Conservation (phyloP, 2,797 vertebrate genomes). For the Fistularia tabacaria region DNA sequence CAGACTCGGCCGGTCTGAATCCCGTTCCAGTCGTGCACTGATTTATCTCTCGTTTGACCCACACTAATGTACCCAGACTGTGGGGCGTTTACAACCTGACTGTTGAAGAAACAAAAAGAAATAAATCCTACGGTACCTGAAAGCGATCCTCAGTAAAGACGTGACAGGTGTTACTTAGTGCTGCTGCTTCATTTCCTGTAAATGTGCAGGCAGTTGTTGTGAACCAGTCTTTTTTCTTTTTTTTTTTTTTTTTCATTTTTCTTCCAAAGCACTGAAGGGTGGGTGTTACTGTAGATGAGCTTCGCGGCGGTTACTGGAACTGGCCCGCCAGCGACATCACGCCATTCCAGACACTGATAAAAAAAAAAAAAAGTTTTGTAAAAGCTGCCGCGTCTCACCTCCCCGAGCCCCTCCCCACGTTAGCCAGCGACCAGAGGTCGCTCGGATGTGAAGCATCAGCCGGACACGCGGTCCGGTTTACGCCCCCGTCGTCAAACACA, state of each 20-base stretch:
- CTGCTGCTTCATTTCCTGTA: conserved; percentile 28
- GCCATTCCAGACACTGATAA: no score
- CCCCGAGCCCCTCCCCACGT: no score
- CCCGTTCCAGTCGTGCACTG: conserved; percentile 33
- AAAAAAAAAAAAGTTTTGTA: no score
- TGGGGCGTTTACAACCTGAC: conserved; percentile 64
- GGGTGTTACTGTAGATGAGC: conserved; percentile 13
- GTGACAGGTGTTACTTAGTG: conserved; percentile 23
- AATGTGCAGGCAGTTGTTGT: conserved; percentile 22
- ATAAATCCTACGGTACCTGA: conserved; percentile 11
- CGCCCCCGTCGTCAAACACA: no score
- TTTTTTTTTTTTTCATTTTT: conserved; percentile 1
- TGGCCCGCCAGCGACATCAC: no score
- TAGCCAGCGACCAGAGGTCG: no score
- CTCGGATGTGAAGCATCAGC: no score
- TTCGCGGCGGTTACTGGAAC: no score
- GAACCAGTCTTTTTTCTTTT: conserved; percentile 10
- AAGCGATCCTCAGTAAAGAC: conserved; percentile 21
- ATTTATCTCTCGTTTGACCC: conserved; percentile 21
- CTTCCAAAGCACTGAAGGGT: conserved; percentile 48
- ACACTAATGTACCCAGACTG: conserved; percentile 25
- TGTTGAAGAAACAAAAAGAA: background rate
- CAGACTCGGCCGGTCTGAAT: no score
- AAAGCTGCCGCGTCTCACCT: no score
- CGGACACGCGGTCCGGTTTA: no score